Base-by-base conservation (phyloP, 2,888 invertebrate species). In the Dicranocentrus wangi region DNA sequence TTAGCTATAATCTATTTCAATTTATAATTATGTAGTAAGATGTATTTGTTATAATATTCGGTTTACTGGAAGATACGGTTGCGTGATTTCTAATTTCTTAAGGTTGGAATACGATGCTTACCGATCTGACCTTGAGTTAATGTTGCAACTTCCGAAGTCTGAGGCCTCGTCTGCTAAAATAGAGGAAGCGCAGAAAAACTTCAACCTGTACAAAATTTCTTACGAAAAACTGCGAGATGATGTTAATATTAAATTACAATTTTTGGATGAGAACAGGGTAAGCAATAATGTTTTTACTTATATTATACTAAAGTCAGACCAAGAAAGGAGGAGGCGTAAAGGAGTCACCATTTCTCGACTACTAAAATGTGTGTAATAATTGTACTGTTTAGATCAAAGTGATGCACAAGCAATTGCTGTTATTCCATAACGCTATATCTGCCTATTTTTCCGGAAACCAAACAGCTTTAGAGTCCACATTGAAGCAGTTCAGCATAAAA, bases 71-170 rank as follows among this genome's bases (percentile, higher is more conserved):
- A n/a, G n/a, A n/a, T n/a, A n/a, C n/a, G n/a, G n/a, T n/a, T n/a
- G n/a, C n/a, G n/a, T n/a, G n/a, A n/a, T n/a, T n/a, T n/a, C n/a
- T n/a, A n/a, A n/a, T n/a, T n/a, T n/a, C n/a, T n/a, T n/a, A 32
- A 94, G 97, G 89, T 93, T 99, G 89, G 98, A 99, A 89, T 99
- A 96, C 89, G 99, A 99, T 91, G 99, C 99, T 63, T 98, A 98
- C 90, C 93, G 98, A 88, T 94, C 94, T 88, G 99, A 99, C 90
- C 90, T 98, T 87, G 97, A 98, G 89, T 91, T 93, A 72, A 90
- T 95, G 87, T 93, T 94, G 82, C 85, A 86, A 82, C 81, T 86
- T 70, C 87, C 87, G 23, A 85, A 86, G 78, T 88, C 89, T 61
- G 90, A 90, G 85, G 90, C 91, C 83, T 91, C 90, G 73, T 90